Conservation (phyloP, 2,113 vertebrate species). For the Lophochroa leadbeateri region DNA sequence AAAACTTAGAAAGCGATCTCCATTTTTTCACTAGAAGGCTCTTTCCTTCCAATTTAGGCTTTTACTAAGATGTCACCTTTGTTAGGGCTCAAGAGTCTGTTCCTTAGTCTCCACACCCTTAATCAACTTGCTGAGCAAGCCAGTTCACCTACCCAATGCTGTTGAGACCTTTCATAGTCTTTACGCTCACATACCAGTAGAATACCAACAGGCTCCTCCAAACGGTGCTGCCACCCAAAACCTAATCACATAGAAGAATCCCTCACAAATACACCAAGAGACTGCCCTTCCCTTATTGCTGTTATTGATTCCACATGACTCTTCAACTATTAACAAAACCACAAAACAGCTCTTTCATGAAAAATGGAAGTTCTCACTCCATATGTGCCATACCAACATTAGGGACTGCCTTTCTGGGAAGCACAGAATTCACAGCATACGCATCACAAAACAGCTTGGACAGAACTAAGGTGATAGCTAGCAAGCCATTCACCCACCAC, state of each 20-base stretch:
- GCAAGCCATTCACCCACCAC: no score
- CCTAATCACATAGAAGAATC: background rate
- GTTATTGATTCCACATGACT: background rate
- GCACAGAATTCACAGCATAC: background rate
- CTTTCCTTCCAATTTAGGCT: background rate
- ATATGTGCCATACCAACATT: background rate
- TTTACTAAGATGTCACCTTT: background rate
- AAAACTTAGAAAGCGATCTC: background rate
- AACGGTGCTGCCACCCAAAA: background rate
- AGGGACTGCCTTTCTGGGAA: background rate
- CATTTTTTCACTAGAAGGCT: background rate
- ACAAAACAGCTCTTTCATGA: background rate
- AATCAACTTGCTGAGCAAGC: background rate
- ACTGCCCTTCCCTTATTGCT: background rate
- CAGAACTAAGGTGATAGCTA: background rate
- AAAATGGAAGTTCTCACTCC: background rate
- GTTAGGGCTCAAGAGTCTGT: background rate
- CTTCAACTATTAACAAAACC: background rate
- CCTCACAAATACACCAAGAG: background rate
- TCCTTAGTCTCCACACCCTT: background rate
- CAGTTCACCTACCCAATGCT: background rate
- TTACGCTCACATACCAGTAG: background rate
- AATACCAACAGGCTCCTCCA: background rate
- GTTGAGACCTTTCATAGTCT: rapidly evolving
- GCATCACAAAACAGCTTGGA: background rate